Conservation (phyloP, 2,113 vertebrate genomes). For the Melanocharis versteri region DNA sequence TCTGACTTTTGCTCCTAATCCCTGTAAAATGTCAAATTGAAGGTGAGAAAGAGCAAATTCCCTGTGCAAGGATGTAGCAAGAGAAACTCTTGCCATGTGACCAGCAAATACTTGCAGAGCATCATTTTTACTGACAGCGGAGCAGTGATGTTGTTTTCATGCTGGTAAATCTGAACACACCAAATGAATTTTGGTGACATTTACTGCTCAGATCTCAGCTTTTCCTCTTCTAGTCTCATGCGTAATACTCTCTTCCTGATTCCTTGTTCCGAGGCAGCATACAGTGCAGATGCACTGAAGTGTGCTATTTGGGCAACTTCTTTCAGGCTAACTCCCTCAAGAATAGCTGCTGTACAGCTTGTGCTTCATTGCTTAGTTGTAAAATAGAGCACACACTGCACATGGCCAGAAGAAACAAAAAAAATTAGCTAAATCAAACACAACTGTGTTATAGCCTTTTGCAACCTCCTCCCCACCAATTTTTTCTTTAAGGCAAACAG, state of each 20-base stretch:
- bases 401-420: background rate
- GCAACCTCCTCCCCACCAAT: background rate
- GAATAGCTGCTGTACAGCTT: background rate
- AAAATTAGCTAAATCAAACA: background rate
- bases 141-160: background rate
- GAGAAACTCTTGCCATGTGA: background rate
- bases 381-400: background rate
- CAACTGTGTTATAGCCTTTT: background rate
- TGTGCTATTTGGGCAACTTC: background rate
- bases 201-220: constrained; percentile 7
- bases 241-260: background rate
- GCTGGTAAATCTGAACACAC: constrained; percentile 11
- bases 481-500: background rate
- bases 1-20: constrained; percentile 44
- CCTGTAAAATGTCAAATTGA: constrained; percentile 62
- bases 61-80: background rate
- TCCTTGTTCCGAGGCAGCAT: background rate
- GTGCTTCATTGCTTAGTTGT: background rate
- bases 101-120: background rate
- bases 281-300: background rate
- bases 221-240: background rate
- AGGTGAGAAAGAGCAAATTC: constrained; percentile 53
- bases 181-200: constrained; percentile 58
- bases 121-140: constrained; percentile 42
- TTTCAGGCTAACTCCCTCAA: background rate